Evolutionary conservation across 2,113 vertebrate species (phyloP).

Genomic region (Cyprinus carpio): DNA sequence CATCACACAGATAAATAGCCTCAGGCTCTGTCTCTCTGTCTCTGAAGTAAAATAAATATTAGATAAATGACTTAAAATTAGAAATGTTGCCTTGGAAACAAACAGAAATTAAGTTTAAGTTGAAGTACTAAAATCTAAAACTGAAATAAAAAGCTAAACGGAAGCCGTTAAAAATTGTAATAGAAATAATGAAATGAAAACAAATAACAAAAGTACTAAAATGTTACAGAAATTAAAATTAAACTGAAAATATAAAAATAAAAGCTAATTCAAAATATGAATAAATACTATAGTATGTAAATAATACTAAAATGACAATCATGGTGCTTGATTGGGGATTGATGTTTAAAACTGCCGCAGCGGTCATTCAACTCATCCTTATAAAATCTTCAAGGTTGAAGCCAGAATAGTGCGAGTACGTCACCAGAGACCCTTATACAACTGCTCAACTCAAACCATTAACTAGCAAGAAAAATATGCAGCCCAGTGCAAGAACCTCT

Average conservation of each 20-base stretch:
- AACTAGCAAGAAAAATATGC: neutral
- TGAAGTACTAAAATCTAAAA: neutral
- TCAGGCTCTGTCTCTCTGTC: neutral
- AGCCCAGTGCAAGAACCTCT: neutral
- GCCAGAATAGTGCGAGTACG: neutral
- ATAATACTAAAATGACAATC: neutral
- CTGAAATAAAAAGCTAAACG: neutral
- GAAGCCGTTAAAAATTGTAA: neutral
- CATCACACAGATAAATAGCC: neutral
- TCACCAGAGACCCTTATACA: neutral
- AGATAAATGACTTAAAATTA: neutral
- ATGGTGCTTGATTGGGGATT: neutral
- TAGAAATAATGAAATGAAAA: neutral
- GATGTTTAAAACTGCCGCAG: neutral
- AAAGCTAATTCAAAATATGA: neutral
- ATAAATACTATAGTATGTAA: neutral
- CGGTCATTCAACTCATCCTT: neutral
- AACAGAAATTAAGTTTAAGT: neutral
- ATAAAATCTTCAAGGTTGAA: conserved; percentile 20
- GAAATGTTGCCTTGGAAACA: neutral
- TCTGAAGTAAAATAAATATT: neutral
- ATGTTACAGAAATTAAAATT: no score
- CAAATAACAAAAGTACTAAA: no score
- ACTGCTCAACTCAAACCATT: neutral
- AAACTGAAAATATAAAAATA: neutral